Evolutionary conservation across 1,140 invertebrate species (phyloP), one percentile per base, ranked within the genome.

Genomic region (Agrilus planipennis): DNA sequence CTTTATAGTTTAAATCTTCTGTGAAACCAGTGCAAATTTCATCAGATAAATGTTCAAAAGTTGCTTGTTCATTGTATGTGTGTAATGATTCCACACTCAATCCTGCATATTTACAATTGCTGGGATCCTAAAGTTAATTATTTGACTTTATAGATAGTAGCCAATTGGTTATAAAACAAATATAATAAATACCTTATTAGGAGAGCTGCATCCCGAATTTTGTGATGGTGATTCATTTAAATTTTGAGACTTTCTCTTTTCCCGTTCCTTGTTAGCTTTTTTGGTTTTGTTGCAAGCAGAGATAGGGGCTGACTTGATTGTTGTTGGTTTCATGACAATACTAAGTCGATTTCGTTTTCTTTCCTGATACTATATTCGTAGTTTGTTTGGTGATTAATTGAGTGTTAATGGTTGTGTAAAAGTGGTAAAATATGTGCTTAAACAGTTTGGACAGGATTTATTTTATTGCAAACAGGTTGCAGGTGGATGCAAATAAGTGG

Each of bases 1-100:
- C 41, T 42, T 58, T 59, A 43, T 61, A 59, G 45, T 57, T 61
- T 17, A 61, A 44, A 50, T 61, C 58, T 47, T 61, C 56, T 9
- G 53, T 48, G 21, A 61, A 45, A 11, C 45, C 39, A 40, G 50
- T 51, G 29, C 44, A 52, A n/a, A 53, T 44, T 21, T 59, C 57
- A 20, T 54, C 49, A 16, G 46, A 40, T 25, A 53, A 34, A 34
- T 51, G 47, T 22, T 49, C 48, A 46, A 48, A 47, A 31, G 38
- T 49, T 9, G 40, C 37, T 43, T 60, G 55, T 46, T 57, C 54
- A 12, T 49, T 49, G 38, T 52, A 53, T 17, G 42, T 46, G 6
- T 21, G 15, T 6, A 55, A 44, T 10, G 47, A 50, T 28, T 60
- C 55, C 27, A 46, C n/a, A 36, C 50, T 43, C 20, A 58, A 48